Base-by-base conservation (phyloP, 2,888 invertebrate species). In the Apodemia zela region DNA sequence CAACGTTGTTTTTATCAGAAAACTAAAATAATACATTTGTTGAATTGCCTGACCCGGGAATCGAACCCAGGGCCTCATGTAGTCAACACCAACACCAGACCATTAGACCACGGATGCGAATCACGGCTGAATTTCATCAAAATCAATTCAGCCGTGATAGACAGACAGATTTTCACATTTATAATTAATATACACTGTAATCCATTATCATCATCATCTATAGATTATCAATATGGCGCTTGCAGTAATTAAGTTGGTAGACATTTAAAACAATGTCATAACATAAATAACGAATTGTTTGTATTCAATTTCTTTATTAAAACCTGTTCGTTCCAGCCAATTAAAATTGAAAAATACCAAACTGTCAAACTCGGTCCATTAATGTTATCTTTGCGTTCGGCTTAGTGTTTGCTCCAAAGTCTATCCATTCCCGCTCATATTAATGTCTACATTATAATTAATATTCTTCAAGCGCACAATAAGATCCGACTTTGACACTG, bases 401-500 rank as follows among this genome's bases (percentile, higher is more conserved):
- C 63, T 65, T 63, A 65, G 42, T 60, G 54, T 33, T 21, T 54
- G 60, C 61, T 59, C 59, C 60, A 59, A 66, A 65, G 63, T 54
- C 66, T 63, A 65, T 65, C 63, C 66, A 57, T 67, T 60, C 65
- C 68, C 66, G 63, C 70, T 66, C 71, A 73, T 72, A 77, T 75
- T 76, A 76, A 80, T 66, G 73, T 73, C 76, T 73, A 75, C 73
- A 75, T 79, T 76, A 76, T 80, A 84, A 87, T 87, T 85, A 87
- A 84, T 84, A 82, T 75, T 72, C 73, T 66, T 75, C 77, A 74
- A 73, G 72, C 75, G 42, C 69, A 83, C 81, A 82, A 81, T 82
- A 75, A 78, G 77, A 78, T 69, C 75, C 69, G 72, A 65, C 70
- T 77, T 72, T 81, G 87, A 87, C 87, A 80, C 71, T 69, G 82